Percentiles rank a stretch among this genome's conserved stretches.
These are phyloP conservation scores for Colletes collaris DNA, from an alignment of 2,888 invertebrate species.

Conservation along the genomic window DNA sequence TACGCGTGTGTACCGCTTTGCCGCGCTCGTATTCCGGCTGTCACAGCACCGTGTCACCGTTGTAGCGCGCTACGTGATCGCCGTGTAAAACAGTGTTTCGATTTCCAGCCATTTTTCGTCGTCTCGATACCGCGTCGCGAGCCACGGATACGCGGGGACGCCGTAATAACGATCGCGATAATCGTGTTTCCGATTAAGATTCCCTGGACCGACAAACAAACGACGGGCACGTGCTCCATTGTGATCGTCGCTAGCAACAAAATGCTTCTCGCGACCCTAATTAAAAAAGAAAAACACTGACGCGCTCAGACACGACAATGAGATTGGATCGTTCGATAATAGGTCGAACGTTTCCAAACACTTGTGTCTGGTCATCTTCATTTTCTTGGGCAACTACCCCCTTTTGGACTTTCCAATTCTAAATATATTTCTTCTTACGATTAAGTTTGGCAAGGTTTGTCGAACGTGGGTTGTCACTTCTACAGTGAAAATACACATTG, in stretches of 20 bases:
- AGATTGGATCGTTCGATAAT: too few relatives aligned
- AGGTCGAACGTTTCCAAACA: too few relatives aligned
- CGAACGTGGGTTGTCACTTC: too few relatives aligned
- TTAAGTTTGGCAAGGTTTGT: too few relatives aligned
- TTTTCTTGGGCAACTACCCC: too few relatives aligned
- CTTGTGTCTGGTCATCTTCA: too few relatives aligned
- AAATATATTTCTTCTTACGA: too few relatives aligned
- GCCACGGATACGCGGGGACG: slow-evolving; percentile 23
- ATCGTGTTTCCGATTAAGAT: slow-evolving; percentile 67
- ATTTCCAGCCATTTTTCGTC: slow-evolving; percentile 68
- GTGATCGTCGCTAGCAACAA: slow-evolving; percentile 38
- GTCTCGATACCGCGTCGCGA: slow-evolving; percentile 19
- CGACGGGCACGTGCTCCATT: slow-evolving; percentile 53
- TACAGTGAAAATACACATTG: too few relatives aligned
- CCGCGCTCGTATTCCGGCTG: slow-evolving; percentile 63
- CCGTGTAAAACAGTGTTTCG: slow-evolving; percentile 71
- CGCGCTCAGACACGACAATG: too few relatives aligned
- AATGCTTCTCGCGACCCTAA: slow-evolving; percentile 38
- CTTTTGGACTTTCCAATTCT: too few relatives aligned
- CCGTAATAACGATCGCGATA: slow-evolving; percentile 55
- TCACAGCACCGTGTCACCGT: slow-evolving; percentile 69
- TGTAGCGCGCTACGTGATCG: slow-evolving; percentile 72
- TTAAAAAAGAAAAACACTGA: slow-evolving; percentile 5
- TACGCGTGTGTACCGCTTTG: slow-evolving; percentile 61
- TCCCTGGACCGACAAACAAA: slow-evolving; percentile 47